Percentiles rank a stretch among this genome's conserved stretches.
These are phyloP conservation scores for Notolabrus celidotus DNA, from an alignment of 2,797 vertebrate genomes.

Conservation along the genomic window DNA sequence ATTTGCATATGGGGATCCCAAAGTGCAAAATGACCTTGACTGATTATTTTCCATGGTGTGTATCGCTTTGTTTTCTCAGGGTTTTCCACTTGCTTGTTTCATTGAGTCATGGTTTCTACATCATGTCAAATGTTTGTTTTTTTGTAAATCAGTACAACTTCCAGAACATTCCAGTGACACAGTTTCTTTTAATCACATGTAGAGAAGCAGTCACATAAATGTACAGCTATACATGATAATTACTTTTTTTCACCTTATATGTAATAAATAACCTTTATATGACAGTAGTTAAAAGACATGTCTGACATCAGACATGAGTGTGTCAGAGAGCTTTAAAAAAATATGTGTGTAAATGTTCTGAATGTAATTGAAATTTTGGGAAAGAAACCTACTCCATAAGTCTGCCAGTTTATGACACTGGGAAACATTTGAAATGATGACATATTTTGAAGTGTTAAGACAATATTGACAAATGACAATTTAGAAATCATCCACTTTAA, in stretches of 20 bases:
- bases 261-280: conserved; percentile 9
- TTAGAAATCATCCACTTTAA: not conserved
- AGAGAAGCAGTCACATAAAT: not conserved
- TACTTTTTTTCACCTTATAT: not conserved
- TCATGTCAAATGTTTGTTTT: conserved; percentile 4
- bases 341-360: not conserved
- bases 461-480: too few relatives aligned
- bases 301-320: not conserved
- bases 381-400: not conserved
- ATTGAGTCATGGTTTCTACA: conserved; percentile 38
- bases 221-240: conserved; percentile 22
- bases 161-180: not conserved
- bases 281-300: not conserved
- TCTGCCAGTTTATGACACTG: not conserved
- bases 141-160: not conserved
- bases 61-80: conserved; percentile 15
- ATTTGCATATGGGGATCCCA: conserved; percentile 61
- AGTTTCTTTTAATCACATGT: conserved; percentile 7
- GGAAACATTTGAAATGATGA: too few relatives aligned
- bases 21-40: not conserved
- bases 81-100: conserved; percentile 31
- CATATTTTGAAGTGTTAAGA: too few relatives aligned
- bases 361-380: not conserved
- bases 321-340: not conserved
- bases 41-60: conserved; percentile 12